Evolutionary conservation across 2,888 invertebrate species (phyloP).

Genomic region (Andrena camellia): DNA sequence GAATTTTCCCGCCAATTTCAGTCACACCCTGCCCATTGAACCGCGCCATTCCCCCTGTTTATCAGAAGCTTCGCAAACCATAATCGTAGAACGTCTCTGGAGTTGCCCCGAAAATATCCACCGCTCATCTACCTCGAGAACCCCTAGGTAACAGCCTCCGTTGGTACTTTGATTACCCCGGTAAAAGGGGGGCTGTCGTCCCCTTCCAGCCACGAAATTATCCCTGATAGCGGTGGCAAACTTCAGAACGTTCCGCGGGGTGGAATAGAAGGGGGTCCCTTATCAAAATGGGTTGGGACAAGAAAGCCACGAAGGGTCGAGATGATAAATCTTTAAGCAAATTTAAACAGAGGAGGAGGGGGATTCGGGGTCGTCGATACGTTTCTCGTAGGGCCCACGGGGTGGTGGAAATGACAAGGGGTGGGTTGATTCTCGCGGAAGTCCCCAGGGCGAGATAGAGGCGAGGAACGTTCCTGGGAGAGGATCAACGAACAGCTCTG

Average conservation of each 20-base stretch:
- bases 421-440: constrained; percentile 33
- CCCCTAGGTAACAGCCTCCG: background rate
- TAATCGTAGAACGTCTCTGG: constrained; percentile 14
- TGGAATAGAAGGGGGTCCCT: constrained; percentile 38
- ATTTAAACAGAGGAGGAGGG: constrained; percentile 27
- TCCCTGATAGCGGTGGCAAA: constrained; percentile 40
- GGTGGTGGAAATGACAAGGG: constrained; percentile 34
- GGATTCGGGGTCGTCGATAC: constrained; percentile 25
- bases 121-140: constrained; percentile 5
- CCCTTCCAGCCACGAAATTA: constrained; percentile 42
- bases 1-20: no score
- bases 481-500: constrained; percentile 10
- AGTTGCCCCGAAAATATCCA: constrained; percentile 19
- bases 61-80: background rate
- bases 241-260: constrained; percentile 11
- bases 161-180: constrained; percentile 43
- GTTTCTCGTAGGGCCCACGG: constrained; percentile 7
- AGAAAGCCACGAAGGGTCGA: constrained; percentile 43
- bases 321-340: constrained; percentile 65
- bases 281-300: constrained; percentile 28
- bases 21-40: background rate
- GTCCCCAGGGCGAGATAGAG: constrained; percentile 51
- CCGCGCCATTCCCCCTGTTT: background rate
- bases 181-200: constrained; percentile 12
- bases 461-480: background rate